Percentiles rank a stretch among this genome's conserved stretches.
Conservation (phyloP, 2,113 vertebrate species). For the Mola mola region DNA sequence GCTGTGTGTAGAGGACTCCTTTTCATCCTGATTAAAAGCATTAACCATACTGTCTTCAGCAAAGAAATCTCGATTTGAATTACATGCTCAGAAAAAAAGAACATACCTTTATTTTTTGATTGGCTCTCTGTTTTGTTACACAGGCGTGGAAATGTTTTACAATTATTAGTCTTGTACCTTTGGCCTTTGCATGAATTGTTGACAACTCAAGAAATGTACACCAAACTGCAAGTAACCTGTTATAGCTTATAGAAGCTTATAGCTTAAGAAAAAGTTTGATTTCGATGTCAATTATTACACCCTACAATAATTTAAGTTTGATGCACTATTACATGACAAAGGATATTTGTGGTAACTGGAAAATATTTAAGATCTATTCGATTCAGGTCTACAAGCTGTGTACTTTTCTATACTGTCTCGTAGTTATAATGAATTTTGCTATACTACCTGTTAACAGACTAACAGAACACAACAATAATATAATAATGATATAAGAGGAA, state of each 20-base stretch:
- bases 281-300: too few relatives aligned
- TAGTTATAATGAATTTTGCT: too few relatives aligned
- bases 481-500: too few relatives aligned
- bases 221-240: too few relatives aligned
- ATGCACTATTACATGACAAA: not conserved
- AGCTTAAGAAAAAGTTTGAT: too few relatives aligned
- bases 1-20: conserved; percentile 71
- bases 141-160: not conserved
- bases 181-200: conserved; percentile 4
- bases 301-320: too few relatives aligned
- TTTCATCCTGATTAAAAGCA: conserved; percentile 75
- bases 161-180: not conserved
- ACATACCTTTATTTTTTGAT: conserved; percentile 5
- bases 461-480: too few relatives aligned
- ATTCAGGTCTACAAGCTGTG: not conserved
- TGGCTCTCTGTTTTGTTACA: not conserved
- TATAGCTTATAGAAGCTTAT: too few relatives aligned
- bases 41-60: conserved; percentile 49
- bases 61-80: conserved; percentile 13
- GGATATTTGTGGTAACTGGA: not conserved
- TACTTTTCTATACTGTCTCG: too few relatives aligned
- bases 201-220: conserved; percentile 6
- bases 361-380: not conserved
- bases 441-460: too few relatives aligned
- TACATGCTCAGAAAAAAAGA: conserved; percentile 5